These are phyloP conservation scores for Hemitrygon akajei DNA, from an alignment of 2,797 vertebrate species.

Conservation along the genomic window DNA sequence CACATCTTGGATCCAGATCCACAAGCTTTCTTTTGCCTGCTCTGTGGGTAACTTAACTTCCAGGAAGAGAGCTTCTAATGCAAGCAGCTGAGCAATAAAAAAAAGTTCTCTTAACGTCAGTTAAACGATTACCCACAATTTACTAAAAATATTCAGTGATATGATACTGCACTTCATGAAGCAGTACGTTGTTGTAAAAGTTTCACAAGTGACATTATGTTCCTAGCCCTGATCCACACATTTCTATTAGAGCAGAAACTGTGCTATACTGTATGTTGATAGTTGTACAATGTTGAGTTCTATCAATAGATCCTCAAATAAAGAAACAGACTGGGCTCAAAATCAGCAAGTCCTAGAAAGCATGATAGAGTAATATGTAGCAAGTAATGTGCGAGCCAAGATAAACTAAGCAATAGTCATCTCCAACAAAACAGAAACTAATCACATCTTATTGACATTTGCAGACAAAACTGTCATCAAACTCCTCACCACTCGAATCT, in stretches of 20 bases:
- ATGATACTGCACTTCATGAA: background rate
- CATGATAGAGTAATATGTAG: too few relatives aligned
- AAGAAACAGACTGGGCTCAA: background rate
- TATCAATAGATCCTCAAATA: background rate
- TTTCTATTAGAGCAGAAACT: background rate
- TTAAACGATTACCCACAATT: background rate
- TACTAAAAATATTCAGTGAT: background rate
- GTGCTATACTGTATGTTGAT: background rate
- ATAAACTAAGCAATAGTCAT: too few relatives aligned
- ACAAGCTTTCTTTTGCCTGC: too few relatives aligned
- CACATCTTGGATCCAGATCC: too few relatives aligned
- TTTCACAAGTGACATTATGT: background rate
- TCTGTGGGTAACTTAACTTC: too few relatives aligned
- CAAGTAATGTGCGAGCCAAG: too few relatives aligned
- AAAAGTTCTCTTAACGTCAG: background rate
- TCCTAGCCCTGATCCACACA: background rate
- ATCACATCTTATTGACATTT: too few relatives aligned
- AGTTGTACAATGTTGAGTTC: background rate
- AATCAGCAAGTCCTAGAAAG: too few relatives aligned
- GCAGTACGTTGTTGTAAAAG: background rate
- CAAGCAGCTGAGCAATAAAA: background rate
- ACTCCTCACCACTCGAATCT: too few relatives aligned
- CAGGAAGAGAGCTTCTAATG: background rate
- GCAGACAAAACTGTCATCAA: too few relatives aligned
- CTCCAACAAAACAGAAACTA: too few relatives aligned